These are phyloP conservation scores for Orussus abietinus DNA, from an alignment of 1,140 invertebrate genomes.

Conservation along the genomic window DNA sequence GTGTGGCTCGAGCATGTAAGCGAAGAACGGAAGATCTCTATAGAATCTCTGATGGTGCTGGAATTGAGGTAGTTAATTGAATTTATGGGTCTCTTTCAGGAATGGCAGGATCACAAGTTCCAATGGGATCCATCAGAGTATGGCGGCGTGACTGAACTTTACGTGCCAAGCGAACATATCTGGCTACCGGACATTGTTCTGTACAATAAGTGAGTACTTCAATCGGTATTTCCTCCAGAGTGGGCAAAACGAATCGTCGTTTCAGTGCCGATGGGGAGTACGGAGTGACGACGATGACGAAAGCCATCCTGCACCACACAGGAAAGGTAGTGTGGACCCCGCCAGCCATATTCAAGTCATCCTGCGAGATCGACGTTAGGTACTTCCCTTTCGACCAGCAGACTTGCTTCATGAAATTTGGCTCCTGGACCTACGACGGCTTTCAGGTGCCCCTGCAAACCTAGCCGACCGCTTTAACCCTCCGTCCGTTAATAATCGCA, in stretches of 20 bases:
- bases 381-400: conserved; percentile 98
- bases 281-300: conserved; percentile 96
- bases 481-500: too few relatives aligned
- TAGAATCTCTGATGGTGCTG: too few relatives aligned
- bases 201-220: conserved; percentile 86
- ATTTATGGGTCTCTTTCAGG: conserved; percentile 55
- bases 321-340: conserved; percentile 91
- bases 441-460: too few relatives aligned
- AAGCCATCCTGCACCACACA: conserved; percentile 84
- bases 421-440: conserved; percentile 97
- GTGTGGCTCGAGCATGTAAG: conserved; percentile 95
- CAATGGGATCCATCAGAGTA: conserved; percentile 94
- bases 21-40: too few relatives aligned
- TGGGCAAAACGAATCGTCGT: too few relatives aligned
- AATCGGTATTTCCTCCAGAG: conserved; percentile 13
- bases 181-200: conserved; percentile 95
- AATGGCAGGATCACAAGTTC: conserved; percentile 97
- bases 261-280: conserved; percentile 94
- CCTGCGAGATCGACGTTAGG: conserved; percentile 93
- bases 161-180: conserved; percentile 89
- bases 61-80: too few relatives aligned
- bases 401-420: conserved; percentile 94
- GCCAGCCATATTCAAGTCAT: conserved; percentile 96
- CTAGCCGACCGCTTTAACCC: too few relatives aligned
- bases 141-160: conserved; percentile 88